phyloP scores from a whole-genome alignment of 2,797 vertebrate genomes.

The Siniperca scherzeri region DNA sequence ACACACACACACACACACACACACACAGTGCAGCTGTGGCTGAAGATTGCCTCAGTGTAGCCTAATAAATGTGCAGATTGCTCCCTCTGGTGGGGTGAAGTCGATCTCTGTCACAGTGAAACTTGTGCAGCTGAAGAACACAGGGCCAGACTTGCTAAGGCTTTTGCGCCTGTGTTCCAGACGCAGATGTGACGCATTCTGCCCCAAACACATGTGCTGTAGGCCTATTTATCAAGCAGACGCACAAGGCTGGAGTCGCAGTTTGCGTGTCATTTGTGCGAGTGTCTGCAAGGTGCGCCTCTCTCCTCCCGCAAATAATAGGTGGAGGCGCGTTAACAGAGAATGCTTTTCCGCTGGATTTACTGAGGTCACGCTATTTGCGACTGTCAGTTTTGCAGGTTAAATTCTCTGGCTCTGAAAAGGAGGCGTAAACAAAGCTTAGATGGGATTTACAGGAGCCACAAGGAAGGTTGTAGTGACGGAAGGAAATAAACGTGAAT shows the following conservation, averaged over 20 bases:
- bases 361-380: no score
- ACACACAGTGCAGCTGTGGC: conserved; percentile 58
- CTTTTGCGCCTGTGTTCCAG: background rate
- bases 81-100: conserved; percentile 77
- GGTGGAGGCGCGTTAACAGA: no score
- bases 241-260: background rate
- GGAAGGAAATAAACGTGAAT: background rate
- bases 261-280: background rate
- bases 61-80: conserved; percentile 51
- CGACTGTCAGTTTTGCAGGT: no score
- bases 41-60: background rate
- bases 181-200: background rate
- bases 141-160: background rate
- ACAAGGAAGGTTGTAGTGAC: no score
- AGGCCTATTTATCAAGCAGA: background rate
- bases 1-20: conserved; percentile 25
- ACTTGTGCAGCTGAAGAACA: background rate
- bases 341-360: no score
- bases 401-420: no score
- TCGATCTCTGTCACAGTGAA: conserved; percentile 5
- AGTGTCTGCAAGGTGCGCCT: background rate
- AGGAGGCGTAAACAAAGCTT: no score
- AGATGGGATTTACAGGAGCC: no score
- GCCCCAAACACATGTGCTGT: background rate
- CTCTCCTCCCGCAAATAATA: background rate